Base-by-base conservation (phyloP, 2,888 invertebrate genomes). In the Parochlus steinenii region DNA sequence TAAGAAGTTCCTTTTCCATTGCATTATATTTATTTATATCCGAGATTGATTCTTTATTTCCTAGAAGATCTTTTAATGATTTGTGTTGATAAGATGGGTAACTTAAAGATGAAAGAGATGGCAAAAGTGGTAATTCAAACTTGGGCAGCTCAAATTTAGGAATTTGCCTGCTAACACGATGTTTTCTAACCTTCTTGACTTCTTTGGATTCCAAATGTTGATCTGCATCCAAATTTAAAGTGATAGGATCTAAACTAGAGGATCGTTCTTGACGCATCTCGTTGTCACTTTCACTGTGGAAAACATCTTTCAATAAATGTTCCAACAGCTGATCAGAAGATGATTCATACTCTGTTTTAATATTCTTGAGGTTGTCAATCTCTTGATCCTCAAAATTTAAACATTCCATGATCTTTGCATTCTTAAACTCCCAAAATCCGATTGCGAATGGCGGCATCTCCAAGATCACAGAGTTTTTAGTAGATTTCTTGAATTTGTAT, bases 391-490 rank as follows among this genome's bases (percentile, higher is more conserved):
- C 8, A 6, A 24, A 3, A 19, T 25, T 33, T 8, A 28, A 10
- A 16, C 36, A 36, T 12, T 36, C 36, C 10, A 24, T 36, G 12
- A 18, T 7, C n/a, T 36, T 36, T 6, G 30, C 23, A 14, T 30
- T 36, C 20, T 36, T 29, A 10, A 36, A 18, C 6, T 22, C 14
- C 36, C 36, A 36, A n/a, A 30, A 36, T 18, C 18, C 24, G 8
- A 36, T 36, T 6, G 36, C 29, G 18, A 23, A 36, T 5, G 36
- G 36, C 19, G 36, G 36, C 15, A 31, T 14, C 16, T 24, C 25
- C 17, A 36, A 30, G 5, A 16, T 17, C 5, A 24, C n/a, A n/a
- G 30, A 16, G 11, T 16, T 1, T 29, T 36, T 36, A 7, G 19
- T n/a, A 6, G 18, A 11, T 7, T 36, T 36, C 16, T 36, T 36